A percentile compares a stretch with the other conserved stretches of the same genome.
phyloP scores from a whole-genome alignment of 2,888 invertebrate species.

The Cataglyphis altisquamis region DNA sequence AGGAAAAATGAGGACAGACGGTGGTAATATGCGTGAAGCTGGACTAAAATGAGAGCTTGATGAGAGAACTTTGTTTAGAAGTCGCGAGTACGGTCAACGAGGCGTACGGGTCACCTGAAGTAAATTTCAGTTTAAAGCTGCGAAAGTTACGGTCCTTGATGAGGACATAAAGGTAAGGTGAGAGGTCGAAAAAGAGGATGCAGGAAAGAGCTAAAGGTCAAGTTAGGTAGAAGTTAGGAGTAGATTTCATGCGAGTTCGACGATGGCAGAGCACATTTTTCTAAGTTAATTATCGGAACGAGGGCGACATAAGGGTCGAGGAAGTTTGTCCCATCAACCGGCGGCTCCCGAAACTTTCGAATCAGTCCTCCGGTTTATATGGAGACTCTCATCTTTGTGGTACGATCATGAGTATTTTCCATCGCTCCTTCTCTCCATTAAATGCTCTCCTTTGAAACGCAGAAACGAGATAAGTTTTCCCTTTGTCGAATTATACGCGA shows the following conservation, averaged over 20 bases:
- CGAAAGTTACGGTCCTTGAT: constrained; percentile 71
- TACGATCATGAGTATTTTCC: constrained; percentile 64
- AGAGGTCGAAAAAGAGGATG: constrained; percentile 44
- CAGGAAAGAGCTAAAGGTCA: constrained; percentile 44
- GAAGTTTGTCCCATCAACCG: constrained; percentile 73
- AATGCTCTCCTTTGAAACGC: constrained; percentile 57
- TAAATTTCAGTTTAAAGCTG: constrained; percentile 75
- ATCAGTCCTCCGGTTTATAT: constrained; percentile 69
- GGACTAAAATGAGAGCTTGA: constrained; percentile 55
- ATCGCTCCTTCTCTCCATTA: constrained; percentile 69
- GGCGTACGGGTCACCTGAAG: constrained; percentile 65
- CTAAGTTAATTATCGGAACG: constrained; percentile 82
- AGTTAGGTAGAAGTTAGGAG: constrained; percentile 61
- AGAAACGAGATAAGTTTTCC: constrained; percentile 37
- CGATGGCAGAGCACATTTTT: constrained; percentile 79
- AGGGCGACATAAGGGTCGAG: constrained; percentile 63
- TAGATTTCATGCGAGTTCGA: constrained; percentile 72
- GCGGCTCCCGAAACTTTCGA: constrained; percentile 72
- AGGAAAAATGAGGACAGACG: constrained; percentile 6
- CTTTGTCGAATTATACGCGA: constrained; percentile 74
- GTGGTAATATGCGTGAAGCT: constrained; percentile 18
- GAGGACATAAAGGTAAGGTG: constrained; percentile 70
- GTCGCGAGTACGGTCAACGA: constrained; percentile 66
- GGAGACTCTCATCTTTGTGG: constrained; percentile 63
- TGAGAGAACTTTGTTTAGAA: constrained; percentile 61